Evolutionary conservation across 1,140 invertebrate species (phyloP).

Genomic region (Solen grandis): DNA sequence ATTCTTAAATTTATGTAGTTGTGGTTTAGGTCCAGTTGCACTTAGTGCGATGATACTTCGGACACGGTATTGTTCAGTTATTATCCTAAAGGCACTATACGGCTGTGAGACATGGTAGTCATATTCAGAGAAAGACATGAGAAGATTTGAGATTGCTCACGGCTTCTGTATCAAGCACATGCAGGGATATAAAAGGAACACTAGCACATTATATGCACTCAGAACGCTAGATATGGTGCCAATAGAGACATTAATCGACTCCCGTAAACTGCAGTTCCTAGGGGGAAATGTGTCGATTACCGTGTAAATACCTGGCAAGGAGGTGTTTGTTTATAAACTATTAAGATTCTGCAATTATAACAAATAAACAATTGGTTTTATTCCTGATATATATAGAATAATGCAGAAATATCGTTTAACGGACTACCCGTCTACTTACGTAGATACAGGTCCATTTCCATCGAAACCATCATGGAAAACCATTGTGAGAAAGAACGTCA

Average conservation of each 20-base stretch:
- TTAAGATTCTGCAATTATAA: not conserved
- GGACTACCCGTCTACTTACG: not conserved
- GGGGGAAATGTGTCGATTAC: slow-evolving; percentile 11
- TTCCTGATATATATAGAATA: slow-evolving; percentile 1
- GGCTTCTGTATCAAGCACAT: too few species aligned
- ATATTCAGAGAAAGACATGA: not conserved
- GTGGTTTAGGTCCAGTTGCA: not conserved
- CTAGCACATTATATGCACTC: slow-evolving; percentile 2
- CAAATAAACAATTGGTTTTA: too few species aligned
- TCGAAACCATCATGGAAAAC: not conserved
- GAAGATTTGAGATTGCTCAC: not conserved
- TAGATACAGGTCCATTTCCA: not conserved
- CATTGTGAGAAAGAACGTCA: too few species aligned
- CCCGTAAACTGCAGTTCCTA: slow-evolving; percentile 16
- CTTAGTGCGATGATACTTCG: not conserved
- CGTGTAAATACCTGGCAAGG: not conserved
- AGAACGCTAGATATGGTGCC: not conserved
- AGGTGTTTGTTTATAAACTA: not conserved
- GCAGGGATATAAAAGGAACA: too few species aligned
- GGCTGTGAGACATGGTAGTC: too few species aligned
- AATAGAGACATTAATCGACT: not conserved
- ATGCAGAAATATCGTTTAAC: not conserved
- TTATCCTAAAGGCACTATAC: too few species aligned
- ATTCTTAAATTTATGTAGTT: not conserved
- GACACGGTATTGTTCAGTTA: not conserved